Base-by-base conservation (phyloP, 2,888 invertebrate genomes). In the Drosophila anomalata region DNA sequence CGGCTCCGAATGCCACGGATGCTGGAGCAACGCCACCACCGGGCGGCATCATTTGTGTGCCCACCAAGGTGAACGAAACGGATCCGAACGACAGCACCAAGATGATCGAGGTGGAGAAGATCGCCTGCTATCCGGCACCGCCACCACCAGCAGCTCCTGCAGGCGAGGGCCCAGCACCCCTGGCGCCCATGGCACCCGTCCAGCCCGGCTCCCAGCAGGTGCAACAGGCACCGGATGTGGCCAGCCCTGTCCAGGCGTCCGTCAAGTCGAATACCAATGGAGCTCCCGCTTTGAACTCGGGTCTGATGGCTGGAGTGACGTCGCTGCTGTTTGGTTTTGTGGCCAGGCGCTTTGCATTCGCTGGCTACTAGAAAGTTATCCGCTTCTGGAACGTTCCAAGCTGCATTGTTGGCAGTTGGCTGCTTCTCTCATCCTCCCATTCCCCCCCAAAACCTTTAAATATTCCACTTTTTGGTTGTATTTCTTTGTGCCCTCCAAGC, bases 111-210 rank as follows among this genome's bases (percentile, higher is more conserved):
- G 89, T 90, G 3, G 88, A 91, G 66, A 90, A 91, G 59, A 78
- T 89, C 51, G 91, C 90, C 47, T 91, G 91, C 71, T 91, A 90
- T 74, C 90, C 91, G 60, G 90, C 90, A 20, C 90, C 90, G 14
- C 83, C 80, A 42, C 71, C 86, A 22, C 78, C 78, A 33, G 77
- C 88, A 7, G 77, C 87, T 17, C 73, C 87, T 24, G 70, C 79
- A 9, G 83, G 78, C 57, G 78, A 73, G 17, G 77, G 70, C 20
- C 76, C 80, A 0, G 79, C 77, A 2, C 76, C 83, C 0, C 52
- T 87, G 29, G 90, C 87, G 6, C 89, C 89, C 2, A 78, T 89
- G 75, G 78, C 81, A 5, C 84, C 76, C 4, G 76, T 56, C 3
- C 78, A 78, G 50, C 76, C 87, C 1, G 69, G 80, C n/a, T 73